Conservation (phyloP, 2,888 invertebrate species). For the Synergus umbraculus region DNA sequence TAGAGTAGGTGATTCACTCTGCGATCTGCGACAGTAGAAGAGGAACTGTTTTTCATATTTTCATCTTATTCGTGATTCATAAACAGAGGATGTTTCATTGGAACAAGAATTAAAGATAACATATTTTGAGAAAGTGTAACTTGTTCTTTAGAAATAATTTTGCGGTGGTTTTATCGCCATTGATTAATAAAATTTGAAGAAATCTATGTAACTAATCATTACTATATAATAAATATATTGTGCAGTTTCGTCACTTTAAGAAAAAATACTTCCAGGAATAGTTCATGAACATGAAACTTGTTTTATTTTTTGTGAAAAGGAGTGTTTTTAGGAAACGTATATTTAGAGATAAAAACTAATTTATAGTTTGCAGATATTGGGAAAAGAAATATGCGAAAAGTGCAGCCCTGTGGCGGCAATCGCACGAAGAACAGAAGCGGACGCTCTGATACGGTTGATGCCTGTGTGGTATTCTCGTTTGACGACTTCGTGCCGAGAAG, state of each 20-base stretch:
- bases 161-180: too few species aligned
- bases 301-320: background rate
- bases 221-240: too few species aligned
- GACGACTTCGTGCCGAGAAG: conserved; percentile 59
- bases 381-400: conserved; percentile 37
- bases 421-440: conserved; percentile 59
- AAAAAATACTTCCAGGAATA: background rate
- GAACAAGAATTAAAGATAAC: too few species aligned
- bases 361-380: conserved; percentile 9
- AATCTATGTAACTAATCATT: too few species aligned
- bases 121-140: too few species aligned
- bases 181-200: too few species aligned
- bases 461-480: conserved; percentile 64
- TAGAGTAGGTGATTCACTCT: background rate
- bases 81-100: too few species aligned
- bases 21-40: background rate
- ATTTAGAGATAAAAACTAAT: conserved; percentile 17
- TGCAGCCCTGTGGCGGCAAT: conserved; percentile 50
- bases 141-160: too few species aligned
- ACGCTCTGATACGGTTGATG: conserved; percentile 58
- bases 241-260: background rate
- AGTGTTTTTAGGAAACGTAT: background rate
- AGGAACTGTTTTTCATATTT: background rate
- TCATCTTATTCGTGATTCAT: background rate
- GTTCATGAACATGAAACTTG: background rate